Conservation (phyloP, 2,113 vertebrate genomes). For the Ceyx melanurus region DNA sequence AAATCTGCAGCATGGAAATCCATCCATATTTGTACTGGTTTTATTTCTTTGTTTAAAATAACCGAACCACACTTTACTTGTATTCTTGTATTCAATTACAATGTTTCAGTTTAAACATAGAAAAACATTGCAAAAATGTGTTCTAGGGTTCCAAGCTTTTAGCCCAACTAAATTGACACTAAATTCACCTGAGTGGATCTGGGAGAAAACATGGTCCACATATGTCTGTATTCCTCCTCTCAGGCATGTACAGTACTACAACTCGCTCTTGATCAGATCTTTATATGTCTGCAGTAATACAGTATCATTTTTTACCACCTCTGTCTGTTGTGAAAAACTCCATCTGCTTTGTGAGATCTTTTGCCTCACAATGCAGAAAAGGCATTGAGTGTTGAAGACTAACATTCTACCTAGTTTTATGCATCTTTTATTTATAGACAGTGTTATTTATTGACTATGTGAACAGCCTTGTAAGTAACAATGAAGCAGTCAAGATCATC, state of each 20-base stretch:
- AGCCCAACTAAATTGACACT: neutral
- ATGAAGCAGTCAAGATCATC: neutral
- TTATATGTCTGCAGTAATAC: neutral
- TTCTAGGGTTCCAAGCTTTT: neutral
- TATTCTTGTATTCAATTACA: neutral
- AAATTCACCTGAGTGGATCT: neutral
- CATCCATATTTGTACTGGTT: neutral
- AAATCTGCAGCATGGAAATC: neutral
- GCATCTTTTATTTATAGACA: neutral
- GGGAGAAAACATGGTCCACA: neutral
- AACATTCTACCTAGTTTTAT: neutral
- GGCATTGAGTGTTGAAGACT: neutral
- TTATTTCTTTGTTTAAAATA: neutral
- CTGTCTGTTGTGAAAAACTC: neutral
- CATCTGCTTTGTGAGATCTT: neutral
- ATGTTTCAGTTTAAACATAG: neutral
- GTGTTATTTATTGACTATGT: neutral
- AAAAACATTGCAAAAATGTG: neutral
- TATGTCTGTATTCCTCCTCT: neutral
- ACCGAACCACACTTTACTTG: accelerated
- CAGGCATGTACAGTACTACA: neutral
- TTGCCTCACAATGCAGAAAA: neutral
- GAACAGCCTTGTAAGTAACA: neutral
- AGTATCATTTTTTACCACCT: neutral
- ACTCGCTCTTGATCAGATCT: neutral